Conservation (phyloP, 2,888 invertebrate species). For the Athalia rosae region DNA sequence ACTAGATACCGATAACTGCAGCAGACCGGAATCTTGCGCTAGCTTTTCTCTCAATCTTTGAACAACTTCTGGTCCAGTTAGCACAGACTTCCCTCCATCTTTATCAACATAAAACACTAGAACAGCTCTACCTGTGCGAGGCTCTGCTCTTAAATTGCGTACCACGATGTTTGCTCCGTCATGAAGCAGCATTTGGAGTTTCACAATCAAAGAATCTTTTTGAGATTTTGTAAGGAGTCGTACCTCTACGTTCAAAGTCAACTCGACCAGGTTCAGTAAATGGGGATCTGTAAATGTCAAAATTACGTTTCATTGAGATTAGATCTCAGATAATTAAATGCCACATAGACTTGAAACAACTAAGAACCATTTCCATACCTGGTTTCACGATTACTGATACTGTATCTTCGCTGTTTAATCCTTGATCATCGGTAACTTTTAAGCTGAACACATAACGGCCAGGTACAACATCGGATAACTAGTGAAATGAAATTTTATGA, state of each 20-base stretch:
- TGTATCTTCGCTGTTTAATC: conserved; percentile 86
- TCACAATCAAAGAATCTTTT: conserved; percentile 85
- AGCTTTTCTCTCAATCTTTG: conserved; percentile 81
- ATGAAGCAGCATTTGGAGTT: conserved; percentile 85
- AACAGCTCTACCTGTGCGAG: conserved; percentile 74
- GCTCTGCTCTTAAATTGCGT: conserved; percentile 74
- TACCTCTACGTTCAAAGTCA: conserved; percentile 86
- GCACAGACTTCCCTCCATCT: conserved; percentile 73
- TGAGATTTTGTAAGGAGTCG: conserved; percentile 82
- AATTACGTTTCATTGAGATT: background rate
- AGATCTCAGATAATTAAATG: background rate
- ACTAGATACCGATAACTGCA: conserved; percentile 84
- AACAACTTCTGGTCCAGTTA: conserved; percentile 81
- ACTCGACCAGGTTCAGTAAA: conserved; percentile 85
- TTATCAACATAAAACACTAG: conserved; percentile 82
- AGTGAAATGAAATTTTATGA: conserved; percentile 51
- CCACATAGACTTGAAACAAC: no score
- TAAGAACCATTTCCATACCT: conserved; percentile 66
- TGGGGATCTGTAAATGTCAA: conserved; percentile 78
- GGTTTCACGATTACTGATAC: conserved; percentile 88
- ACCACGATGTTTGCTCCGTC: conserved; percentile 79
- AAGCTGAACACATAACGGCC: conserved; percentile 93
- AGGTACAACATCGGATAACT: conserved; percentile 89
- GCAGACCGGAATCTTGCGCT: conserved; percentile 81
- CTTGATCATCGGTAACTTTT: conserved; percentile 94